Evolutionary conservation across 2,113 vertebrate species (phyloP).

Genomic region (Pseudopodoces humilis): DNA sequence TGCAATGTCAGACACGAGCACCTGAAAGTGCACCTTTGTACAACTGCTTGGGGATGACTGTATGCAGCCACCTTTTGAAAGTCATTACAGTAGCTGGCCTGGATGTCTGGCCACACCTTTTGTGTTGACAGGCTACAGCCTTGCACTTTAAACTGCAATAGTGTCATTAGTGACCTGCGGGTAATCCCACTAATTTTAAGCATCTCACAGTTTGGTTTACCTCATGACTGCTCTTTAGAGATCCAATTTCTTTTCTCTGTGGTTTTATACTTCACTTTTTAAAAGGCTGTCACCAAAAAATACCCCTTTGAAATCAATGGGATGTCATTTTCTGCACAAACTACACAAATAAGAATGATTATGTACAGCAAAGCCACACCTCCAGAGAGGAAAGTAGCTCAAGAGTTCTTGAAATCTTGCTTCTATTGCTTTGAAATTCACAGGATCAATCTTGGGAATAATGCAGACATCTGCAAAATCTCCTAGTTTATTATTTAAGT

Average conservation of each 20-base stretch:
- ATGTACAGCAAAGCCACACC: neutral
- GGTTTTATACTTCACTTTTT: neutral
- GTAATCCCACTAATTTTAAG: neutral
- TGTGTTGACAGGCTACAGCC: neutral
- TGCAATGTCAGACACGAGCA: fast-evolving
- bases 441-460: neutral
- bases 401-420: neutral
- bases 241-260: neutral
- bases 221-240: neutral
- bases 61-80: neutral
- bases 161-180: neutral
- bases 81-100: neutral
- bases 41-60: neutral
- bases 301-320: neutral
- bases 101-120: neutral
- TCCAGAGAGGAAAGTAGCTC: neutral
- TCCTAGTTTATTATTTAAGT: neutral
- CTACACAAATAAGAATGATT: neutral
- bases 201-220: neutral
- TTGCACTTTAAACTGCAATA: neutral
- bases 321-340: neutral
- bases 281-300: neutral
- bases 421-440: neutral
- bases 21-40: neutral
- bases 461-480: neutral